These are phyloP conservation scores for Danio kyathit DNA, from an alignment of 2,797 vertebrate species.

Conservation along the genomic window DNA sequence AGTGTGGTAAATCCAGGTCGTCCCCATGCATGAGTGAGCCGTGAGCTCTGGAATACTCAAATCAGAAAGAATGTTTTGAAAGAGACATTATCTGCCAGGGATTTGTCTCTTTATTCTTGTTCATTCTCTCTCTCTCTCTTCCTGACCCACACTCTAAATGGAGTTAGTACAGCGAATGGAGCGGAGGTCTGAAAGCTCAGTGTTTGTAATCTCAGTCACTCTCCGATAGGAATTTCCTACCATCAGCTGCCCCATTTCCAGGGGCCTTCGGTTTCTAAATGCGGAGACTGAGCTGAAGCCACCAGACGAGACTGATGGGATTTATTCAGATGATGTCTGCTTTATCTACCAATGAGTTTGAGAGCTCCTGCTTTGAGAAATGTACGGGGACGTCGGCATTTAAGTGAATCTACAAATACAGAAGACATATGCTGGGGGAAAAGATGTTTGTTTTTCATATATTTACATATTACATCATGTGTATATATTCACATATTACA, in stretches of 20 bases:
- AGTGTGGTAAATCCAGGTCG: conserved; percentile 40
- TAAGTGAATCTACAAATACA: not conserved
- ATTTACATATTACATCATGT: not conserved
- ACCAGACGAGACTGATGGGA: conserved; percentile 28
- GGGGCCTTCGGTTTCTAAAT: conserved; percentile 45
- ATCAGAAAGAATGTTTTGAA: conserved; percentile 50
- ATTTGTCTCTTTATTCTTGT: conserved; percentile 51
- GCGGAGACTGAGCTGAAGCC: conserved; percentile 32
- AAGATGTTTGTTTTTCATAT: too few relatives aligned
- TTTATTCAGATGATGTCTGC: conserved; percentile 38
- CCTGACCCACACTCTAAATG: conserved; percentile 27
- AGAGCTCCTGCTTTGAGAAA: conserved; percentile 10
- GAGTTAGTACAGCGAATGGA: conserved; percentile 28
- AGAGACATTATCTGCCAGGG: conserved; percentile 54
- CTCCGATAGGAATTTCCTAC: conserved; percentile 43
- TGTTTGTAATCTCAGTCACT: conserved; percentile 38
- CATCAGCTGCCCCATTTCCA: conserved; percentile 51
- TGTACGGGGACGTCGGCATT: not conserved
- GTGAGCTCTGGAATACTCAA: conserved; percentile 46
- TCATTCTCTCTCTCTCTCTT: conserved; percentile 36
- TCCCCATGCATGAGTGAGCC: conserved; percentile 44
- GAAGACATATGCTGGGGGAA: not conserved
- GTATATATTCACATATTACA: too few relatives aligned
- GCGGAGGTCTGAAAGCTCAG: conserved; percentile 24
- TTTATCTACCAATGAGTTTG: conserved; percentile 16